Base-by-base conservation (phyloP, 2,797 vertebrate species). In the Esox masquinongy region DNA sequence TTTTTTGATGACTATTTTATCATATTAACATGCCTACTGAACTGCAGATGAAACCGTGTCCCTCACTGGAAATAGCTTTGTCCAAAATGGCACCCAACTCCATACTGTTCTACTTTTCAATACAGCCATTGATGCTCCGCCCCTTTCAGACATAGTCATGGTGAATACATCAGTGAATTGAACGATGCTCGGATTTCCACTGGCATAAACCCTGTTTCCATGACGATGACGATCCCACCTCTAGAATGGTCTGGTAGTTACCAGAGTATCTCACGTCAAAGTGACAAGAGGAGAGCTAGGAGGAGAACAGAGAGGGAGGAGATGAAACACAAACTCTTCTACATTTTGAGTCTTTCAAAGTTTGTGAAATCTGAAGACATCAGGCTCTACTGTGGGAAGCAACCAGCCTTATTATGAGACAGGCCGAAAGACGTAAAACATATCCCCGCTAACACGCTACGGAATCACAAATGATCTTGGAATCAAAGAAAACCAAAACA, bases 161-260 rank as follows among this genome's bases (percentile, higher is more conserved):
- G 80, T 83, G 82, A 89, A 88, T 88, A 86, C 80, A 88, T 90
- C 74, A 80, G 56, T 72, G 29, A 59, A 74, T 12, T 84, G 61
- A 90, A 80, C 73, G 72, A 70, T 11, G 12, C 70, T 77, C 78
- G 19, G 16, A 53, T 17, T 6, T 81, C 83, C 71, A 82, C 79
- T 74, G 82, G 84, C 81, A 86, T 74, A 77, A 76, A 86, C 83
- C 73, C 84, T 72, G 89, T 91, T 90, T 88, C 89, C 89, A 90
- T 91, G 90, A 90, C 88, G 84, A 91, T 87, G 73, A 85, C 66
- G 34, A 77, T 74, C 67, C 81, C 83, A 86, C 86, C 84, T 85
- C 77, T 70, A 78, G 86, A 82, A 78, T 5, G 74, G 73, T 51
- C 69, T 34, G 50, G 74, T 82, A 83, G 75, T 80, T 74, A 68